Conservation (phyloP, 2,113 vertebrate genomes). For the Ptilorrhoa leucosticta region DNA sequence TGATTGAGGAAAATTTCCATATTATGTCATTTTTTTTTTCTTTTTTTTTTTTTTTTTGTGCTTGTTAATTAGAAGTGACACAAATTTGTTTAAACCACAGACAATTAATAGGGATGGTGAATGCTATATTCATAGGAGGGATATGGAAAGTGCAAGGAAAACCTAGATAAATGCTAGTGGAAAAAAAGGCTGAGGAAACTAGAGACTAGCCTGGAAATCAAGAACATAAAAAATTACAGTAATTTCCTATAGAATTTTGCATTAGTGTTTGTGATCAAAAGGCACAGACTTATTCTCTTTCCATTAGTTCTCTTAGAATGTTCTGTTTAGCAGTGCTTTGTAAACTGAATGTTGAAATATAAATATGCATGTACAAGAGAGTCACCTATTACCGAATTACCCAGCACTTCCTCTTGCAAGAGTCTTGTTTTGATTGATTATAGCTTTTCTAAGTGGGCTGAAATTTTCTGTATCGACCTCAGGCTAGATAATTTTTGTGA, state of each 20-base stretch:
- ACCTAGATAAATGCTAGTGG: not conserved
- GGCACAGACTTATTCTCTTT: not conserved
- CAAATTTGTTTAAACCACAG: not conserved
- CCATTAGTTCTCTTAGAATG: not conserved
- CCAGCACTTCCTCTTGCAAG: fast-evolving
- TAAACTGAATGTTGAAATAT: not conserved
- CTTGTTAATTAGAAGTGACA: not conserved
- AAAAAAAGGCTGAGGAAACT: not conserved
- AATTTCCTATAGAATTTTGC: not conserved
- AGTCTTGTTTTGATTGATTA: not conserved
- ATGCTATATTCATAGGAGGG: not conserved
- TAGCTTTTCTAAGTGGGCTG: not conserved
- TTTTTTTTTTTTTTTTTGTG: not conserved
- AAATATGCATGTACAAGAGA: not conserved
- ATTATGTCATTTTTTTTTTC: not conserved
- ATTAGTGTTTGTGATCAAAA: not conserved
- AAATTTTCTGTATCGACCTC: not conserved
- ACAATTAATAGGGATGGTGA: not conserved
- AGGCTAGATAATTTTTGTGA: not conserved
- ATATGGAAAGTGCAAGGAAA: not conserved
- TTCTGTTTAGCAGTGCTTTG: not conserved
- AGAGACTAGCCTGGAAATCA: not conserved
- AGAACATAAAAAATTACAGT: not conserved
- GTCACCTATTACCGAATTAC: not conserved
- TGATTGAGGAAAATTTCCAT: not conserved